phyloP scores from a whole-genome alignment of 2,113 vertebrate genomes.

The Caranx melampygus region DNA sequence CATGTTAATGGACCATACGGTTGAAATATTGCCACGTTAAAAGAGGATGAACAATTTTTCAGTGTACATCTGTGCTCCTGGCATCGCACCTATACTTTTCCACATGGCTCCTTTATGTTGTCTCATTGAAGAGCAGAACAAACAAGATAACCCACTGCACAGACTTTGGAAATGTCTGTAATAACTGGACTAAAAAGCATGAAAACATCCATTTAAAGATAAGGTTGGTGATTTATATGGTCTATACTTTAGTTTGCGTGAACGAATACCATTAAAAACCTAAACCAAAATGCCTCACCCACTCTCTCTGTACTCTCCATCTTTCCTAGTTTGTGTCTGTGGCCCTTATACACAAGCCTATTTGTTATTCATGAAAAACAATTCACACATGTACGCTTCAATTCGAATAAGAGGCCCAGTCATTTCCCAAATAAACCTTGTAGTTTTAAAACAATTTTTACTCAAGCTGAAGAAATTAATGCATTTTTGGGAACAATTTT shows the following conservation, averaged over 20 bases:
- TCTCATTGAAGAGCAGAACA: background rate
- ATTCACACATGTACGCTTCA: background rate
- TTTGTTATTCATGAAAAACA: background rate
- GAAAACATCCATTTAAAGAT: background rate
- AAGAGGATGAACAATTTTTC: background rate
- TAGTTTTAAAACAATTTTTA: background rate
- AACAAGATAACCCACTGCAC: background rate
- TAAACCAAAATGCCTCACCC: background rate
- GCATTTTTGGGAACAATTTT: slow-evolving; percentile 1
- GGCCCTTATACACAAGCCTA: background rate
- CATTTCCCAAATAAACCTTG: background rate
- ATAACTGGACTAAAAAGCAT: background rate
- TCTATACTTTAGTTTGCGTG: background rate
- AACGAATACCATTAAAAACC: background rate
- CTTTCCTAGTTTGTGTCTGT: background rate
- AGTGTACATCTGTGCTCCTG: background rate
- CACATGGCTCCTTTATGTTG: background rate
- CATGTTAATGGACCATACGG: background rate
- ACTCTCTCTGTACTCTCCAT: background rate
- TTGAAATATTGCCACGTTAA: too few species aligned
- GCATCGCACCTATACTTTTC: background rate
- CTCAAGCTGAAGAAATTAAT: slow-evolving; percentile 1
- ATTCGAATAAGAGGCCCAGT: background rate
- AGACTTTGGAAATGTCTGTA: background rate
- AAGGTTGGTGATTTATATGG: background rate